These are phyloP conservation scores for Dione juno DNA, from an alignment of 2,888 invertebrate species.

Conservation along the genomic window DNA sequence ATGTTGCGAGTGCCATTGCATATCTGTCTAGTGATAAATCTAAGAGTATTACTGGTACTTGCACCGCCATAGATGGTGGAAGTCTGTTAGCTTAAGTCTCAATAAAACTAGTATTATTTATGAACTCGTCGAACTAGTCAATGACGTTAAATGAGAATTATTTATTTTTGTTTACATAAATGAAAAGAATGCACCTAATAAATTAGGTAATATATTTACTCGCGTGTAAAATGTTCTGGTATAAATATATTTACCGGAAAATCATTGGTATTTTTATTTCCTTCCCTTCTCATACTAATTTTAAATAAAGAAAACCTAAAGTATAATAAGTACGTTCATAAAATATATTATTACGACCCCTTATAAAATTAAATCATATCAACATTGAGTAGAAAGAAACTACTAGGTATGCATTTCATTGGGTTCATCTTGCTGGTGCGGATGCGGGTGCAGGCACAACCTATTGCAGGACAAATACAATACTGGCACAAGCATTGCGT, in stretches of 20 bases:
- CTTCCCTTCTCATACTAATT: background rate
- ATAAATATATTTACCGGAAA: background rate
- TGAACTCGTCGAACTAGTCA: constrained; percentile 7
- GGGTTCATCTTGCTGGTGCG: too few species aligned
- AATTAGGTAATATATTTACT: background rate
- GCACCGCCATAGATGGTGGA: constrained; percentile 69
- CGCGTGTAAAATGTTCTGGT: background rate
- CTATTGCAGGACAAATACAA: too few species aligned
- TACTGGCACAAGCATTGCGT: too few species aligned
- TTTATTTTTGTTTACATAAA: constrained; percentile 5
- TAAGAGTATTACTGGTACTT: constrained; percentile 93
- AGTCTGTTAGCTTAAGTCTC: constrained; percentile 55
- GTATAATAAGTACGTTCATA: background rate
- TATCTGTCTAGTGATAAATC: constrained; percentile 94
- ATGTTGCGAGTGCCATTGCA: constrained; percentile 93
- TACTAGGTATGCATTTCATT: too few species aligned
- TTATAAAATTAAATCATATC: too few species aligned
- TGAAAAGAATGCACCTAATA: background rate
- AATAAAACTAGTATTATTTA: background rate
- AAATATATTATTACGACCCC: too few species aligned
- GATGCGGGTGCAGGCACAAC: too few species aligned
- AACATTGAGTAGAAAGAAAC: too few species aligned
- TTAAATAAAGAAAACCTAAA: background rate
- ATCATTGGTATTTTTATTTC: background rate
- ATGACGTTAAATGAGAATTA: constrained; percentile 23